Base-by-base conservation (phyloP, 2,113 vertebrate species). In the Nestor notabilis region DNA sequence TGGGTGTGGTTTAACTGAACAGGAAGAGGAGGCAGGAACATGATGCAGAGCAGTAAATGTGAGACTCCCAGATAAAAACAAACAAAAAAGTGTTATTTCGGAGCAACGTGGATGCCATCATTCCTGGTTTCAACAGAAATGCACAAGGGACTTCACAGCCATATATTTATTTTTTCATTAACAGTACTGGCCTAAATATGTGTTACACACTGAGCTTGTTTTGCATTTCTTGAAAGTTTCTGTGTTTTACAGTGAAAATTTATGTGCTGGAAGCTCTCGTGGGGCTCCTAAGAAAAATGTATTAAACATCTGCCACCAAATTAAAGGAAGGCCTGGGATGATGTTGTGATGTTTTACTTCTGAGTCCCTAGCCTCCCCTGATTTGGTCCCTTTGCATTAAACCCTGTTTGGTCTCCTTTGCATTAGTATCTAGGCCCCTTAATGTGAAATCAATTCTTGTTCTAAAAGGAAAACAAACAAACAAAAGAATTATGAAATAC, bases 1-100 rank as follows among this genome's bases (percentile, higher is more conserved):
- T 35, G 31, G 8, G 50, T 75, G 76, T 82, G 60, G 61, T 71
- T 92, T 90, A 90, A 94, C 89, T 25, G 70, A 92, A 66, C 55
- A 83, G 61, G 55, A 81, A 72, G 74, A 84, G 9, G 15, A 60
- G n/a, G n/a, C 46, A 93, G 31, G 11, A 75, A 87, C 28, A 37
- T 37, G 39, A 31, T n/a, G 23, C 10, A n/a, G 37, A 75, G 20
- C 20, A 78, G 46, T 56, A 92, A 85, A 88, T 75, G 33, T 75
- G 61, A 81, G 41, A 71, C 10, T 55, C 41, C 5, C 47, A 74
- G 55, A 72, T 55, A 11, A 78, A 58, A 74, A 83, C 37, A 49
- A 41, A 16, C 31, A 37, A 28, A 46, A n/a, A 44, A 9, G 2
- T n/a, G 31, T 31, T 90, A 13, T 84, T 81, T 87, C 9, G 0